Evolutionary conservation across 35 echinoderm and acorn worm genomes (phyloP), one percentile per base, ranked within the genome.

Genomic region (Nesometra sesokonis): DNA sequence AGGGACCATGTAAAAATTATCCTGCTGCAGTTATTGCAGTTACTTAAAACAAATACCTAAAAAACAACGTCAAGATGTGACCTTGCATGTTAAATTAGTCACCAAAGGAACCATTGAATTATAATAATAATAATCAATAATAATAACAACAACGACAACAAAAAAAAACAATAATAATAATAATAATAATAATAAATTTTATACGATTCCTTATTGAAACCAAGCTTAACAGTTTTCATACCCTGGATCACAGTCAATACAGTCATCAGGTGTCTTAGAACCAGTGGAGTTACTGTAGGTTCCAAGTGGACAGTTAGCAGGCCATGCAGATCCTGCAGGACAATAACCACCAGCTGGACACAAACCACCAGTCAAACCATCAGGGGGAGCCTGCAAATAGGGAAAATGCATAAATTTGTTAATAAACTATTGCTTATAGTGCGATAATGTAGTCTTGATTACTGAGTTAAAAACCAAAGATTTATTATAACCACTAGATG

Each of bases 261-360:
- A 98, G 81, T 98, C 95, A 77, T 98, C 95, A 30, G 92, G 82
- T 47, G 92, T 87, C 43, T 98, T 98, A 17, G 95, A 98, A 32
- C 95, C 95, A 47, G 95, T 91, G 36, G 95, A 98, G 78, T 98
- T 98, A 36, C 92, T 94, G 90, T 98, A 98, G 30, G 95, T 98
- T 1, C 95, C 95, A 30, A 94, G 85, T 32, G 92, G 92, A 57
- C 95, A 98, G 86, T 93, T 93, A 33, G 95, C 95, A 5, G 95
- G 95, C 83, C 84, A 93, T 23, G 95, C 95, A 39, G 95, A 94
- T 8, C 95, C 95, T 1, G 95, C 95, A 3, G 95, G 95, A 91
- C 95, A 98, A 38, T 98, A 98, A 67, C 95, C 92, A 5, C 95
- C 95, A 7, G 95, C 89, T 34, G 95, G 95, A 88, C 95, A 97